Base-by-base conservation (phyloP, 2,888 invertebrate species). In the Pristionchus mayeri region DNA sequence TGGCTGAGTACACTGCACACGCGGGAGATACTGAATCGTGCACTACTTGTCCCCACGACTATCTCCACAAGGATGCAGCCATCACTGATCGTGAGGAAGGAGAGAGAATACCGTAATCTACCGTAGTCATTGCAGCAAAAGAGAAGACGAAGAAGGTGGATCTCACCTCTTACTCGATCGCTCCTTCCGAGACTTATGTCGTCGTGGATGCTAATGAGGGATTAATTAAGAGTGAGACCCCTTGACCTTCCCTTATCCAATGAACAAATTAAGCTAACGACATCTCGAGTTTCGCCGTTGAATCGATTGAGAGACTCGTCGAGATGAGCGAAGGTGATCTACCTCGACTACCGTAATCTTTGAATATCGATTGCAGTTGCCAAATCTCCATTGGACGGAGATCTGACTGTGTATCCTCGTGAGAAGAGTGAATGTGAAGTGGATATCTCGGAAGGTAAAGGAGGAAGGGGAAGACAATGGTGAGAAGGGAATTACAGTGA, bases 401-500 rank as follows among this genome's bases (percentile, higher is more conserved):
- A 63, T 63, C 3, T 16, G 34, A 67, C 67, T 7, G 67, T 67
- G 21, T 67, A 67, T n/a, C 21, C 67, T 37, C 1, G 34, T 34
- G 24, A n/a, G 18, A 67, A 67, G 67, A 67, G 67, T 27, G 67
- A 67, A 18, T 9, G 67, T n/a, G 67, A 67, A 11, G 67, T 67
- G 67, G 34, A 34, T 4, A 67, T 67, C 6, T 34, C 67, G 0
- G 67, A 67, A 67, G 67, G 67, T 67, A 44, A 13, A 9, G 7
- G n/a, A n/a, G n/a, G n/a, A 9, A 44, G 44, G 6, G 44, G 44
- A 44, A 9, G 13, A 44, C 44, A 44, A 13, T 44, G 7, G 6
- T 44, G 44, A n/a, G n/a, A n/a, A n/a, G n/a, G n/a, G n/a, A n/a
- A n/a, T 57, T 57, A 27, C 57, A 57, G 57, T 34, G 13, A 9